Evolutionary conservation across 2,888 invertebrate species (phyloP).

Genomic region (Minunthozetes semirufus): DNA sequence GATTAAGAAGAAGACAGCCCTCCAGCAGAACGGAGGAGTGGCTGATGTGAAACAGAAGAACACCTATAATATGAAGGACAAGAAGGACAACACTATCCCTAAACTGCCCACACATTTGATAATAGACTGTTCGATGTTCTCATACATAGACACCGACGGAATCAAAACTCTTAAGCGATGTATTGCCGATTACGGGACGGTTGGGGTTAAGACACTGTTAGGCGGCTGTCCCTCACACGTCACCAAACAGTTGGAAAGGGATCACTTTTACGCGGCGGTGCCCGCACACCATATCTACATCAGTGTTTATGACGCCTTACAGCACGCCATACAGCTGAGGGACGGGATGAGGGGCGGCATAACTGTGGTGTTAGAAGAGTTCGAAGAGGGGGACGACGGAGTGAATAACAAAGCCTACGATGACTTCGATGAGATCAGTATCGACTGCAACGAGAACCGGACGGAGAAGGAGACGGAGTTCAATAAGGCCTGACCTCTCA

Average conservation of each 20-base stretch:
- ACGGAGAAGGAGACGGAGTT: background rate
- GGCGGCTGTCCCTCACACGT: constrained; percentile 41
- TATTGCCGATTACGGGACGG: constrained; percentile 56
- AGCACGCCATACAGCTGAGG: constrained; percentile 24
- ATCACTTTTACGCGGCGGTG: constrained; percentile 48
- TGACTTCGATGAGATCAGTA: background rate
- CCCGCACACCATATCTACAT: constrained; percentile 49
- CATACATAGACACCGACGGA: constrained; percentile 52
- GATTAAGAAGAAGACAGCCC: background rate
- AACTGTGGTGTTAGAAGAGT: background rate
- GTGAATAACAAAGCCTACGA: background rate
- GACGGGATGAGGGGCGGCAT: no score
- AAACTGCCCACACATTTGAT: constrained; percentile 40
- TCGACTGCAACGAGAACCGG: background rate
- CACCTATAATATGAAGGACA: background rate
- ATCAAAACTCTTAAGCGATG: constrained; percentile 54
- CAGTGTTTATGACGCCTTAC: constrained; percentile 52
- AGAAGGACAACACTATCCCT: background rate
- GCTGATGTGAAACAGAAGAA: background rate
- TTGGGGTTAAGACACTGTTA: constrained; percentile 29
- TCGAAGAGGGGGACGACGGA: background rate
- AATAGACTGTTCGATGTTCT: constrained; percentile 46
- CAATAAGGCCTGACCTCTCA: background rate
- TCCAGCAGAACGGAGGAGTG: background rate
- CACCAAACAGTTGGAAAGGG: constrained; percentile 45